Conservation (phyloP, 35 echinoderm and acorn worm species). For the Apostichopus japonicus region DNA sequence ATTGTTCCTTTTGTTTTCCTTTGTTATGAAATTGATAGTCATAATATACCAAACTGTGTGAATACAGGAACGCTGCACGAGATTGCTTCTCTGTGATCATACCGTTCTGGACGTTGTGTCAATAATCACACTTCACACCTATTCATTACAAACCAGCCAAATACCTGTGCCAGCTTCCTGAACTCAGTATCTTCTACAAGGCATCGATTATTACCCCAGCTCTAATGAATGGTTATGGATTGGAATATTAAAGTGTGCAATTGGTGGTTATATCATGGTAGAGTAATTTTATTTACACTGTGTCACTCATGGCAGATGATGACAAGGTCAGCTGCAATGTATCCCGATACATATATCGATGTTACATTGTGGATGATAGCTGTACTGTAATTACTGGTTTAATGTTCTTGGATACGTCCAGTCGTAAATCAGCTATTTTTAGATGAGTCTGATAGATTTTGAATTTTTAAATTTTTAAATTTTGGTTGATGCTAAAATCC, state of each 20-base stretch:
- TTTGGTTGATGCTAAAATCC: too few relatives aligned
- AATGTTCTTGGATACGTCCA: too few relatives aligned
- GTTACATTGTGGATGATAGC: too few relatives aligned
- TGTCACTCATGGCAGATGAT: not conserved
- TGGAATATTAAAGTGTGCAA: not conserved
- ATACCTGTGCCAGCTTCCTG: not conserved
- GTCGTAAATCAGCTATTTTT: too few relatives aligned
- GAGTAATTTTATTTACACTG: not conserved
- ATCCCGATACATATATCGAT: too few relatives aligned
- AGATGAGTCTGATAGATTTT: too few relatives aligned
- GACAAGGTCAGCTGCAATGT: not conserved
- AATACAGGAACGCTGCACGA: not conserved
- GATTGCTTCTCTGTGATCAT: not conserved
- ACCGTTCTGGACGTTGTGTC: not conserved
- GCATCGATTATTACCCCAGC: not conserved
- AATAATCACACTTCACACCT: not conserved
- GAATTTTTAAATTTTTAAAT: too few relatives aligned
- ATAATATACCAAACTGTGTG: not conserved
- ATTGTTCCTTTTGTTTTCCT: not conserved
- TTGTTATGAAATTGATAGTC: not conserved
- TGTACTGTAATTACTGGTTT: too few relatives aligned
- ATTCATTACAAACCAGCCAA: not conserved
- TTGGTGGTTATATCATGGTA: not conserved
- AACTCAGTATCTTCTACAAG: not conserved
- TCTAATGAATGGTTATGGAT: not conserved